phyloP scores from a whole-genome alignment of 2,888 invertebrate species.

The Tachina grossa region DNA sequence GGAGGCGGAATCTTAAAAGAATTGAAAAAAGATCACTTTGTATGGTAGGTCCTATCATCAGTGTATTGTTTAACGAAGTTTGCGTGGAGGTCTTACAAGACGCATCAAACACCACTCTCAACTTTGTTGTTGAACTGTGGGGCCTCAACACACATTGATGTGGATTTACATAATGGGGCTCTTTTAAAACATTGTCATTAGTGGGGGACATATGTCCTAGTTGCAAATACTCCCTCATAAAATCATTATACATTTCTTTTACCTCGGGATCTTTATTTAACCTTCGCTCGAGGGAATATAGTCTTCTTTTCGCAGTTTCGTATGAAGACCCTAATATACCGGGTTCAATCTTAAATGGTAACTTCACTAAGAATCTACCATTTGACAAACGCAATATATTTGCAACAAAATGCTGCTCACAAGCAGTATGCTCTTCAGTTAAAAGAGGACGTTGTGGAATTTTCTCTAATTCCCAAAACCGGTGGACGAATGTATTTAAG shows the following conservation, averaged over 20 bases:
- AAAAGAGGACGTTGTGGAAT: neutral
- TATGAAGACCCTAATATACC: slow-evolving; percentile 51
- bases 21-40: slow-evolving; percentile 55
- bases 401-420: neutral
- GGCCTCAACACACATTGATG: slow-evolving; percentile 64
- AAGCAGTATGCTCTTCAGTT: neutral
- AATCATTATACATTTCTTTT: slow-evolving; percentile 53
- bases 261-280: slow-evolving; percentile 45
- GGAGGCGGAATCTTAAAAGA: slow-evolving; percentile 11
- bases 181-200: slow-evolving; percentile 5
- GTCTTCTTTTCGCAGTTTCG: slow-evolving; percentile 59
- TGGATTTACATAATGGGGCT: slow-evolving; percentile 62
- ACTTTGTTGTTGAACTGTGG: slow-evolving; percentile 62
- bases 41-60: slow-evolving; percentile 68
- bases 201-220: slow-evolving; percentile 55
- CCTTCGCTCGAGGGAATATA: slow-evolving; percentile 56
- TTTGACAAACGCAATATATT: neutral
- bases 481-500: neutral
- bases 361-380: slow-evolving; percentile 52
- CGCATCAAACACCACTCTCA: neutral
- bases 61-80: slow-evolving; percentile 59
- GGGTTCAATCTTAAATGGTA: slow-evolving; percentile 58
- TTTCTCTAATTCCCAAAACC: slow-evolving; percentile 20
- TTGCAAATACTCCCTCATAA: slow-evolving; percentile 62
- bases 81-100: slow-evolving; percentile 40